Percentiles rank a stretch among this genome's conserved stretches.
Evolutionary conservation across 2,113 vertebrate species (phyloP).

Genomic region (Scomber scombrus): DNA sequence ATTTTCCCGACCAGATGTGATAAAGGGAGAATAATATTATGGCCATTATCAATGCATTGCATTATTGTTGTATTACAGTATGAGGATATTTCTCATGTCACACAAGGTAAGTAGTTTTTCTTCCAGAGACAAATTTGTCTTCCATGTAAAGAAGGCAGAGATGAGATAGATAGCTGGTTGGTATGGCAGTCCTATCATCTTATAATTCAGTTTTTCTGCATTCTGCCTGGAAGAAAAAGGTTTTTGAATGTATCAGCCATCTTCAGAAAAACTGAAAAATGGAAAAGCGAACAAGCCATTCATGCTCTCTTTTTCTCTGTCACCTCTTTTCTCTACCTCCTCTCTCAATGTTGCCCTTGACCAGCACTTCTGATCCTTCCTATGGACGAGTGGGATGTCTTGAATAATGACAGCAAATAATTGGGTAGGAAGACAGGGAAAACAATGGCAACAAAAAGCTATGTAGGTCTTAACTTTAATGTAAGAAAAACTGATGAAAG

Average conservation of each 20-base stretch:
- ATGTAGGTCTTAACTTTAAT: neutral
- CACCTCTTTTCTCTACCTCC: neutral
- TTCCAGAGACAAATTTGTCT: slow-evolving; percentile 42
- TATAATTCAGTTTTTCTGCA: slow-evolving; percentile 23
- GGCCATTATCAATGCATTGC: slow-evolving; percentile 76
- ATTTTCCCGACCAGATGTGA: slow-evolving; percentile 82
- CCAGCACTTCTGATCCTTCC: slow-evolving; percentile 12
- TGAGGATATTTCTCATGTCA: slow-evolving; percentile 81
- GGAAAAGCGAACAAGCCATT: slow-evolving; percentile 25
- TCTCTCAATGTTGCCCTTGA: slow-evolving; percentile 6
- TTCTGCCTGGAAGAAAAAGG: neutral
- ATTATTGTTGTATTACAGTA: slow-evolving; percentile 75
- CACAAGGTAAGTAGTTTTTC: slow-evolving; percentile 72
- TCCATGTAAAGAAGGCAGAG: slow-evolving; percentile 33
- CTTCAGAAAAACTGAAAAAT: slow-evolving; percentile 15
- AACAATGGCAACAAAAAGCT: neutral
- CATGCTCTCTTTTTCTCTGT: neutral
- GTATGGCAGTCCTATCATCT: slow-evolving; percentile 26
- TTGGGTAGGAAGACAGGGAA: slow-evolving; percentile 2
- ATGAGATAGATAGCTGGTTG: slow-evolving; percentile 46
- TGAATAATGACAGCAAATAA: neutral
- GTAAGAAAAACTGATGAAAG: neutral
- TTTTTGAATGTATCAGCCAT: slow-evolving; percentile 1
- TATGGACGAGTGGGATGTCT: neutral
- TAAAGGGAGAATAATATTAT: slow-evolving; percentile 82